These are phyloP conservation scores for Siniperca obscura DNA, from an alignment of 2,797 vertebrate genomes.

Conservation along the genomic window DNA sequence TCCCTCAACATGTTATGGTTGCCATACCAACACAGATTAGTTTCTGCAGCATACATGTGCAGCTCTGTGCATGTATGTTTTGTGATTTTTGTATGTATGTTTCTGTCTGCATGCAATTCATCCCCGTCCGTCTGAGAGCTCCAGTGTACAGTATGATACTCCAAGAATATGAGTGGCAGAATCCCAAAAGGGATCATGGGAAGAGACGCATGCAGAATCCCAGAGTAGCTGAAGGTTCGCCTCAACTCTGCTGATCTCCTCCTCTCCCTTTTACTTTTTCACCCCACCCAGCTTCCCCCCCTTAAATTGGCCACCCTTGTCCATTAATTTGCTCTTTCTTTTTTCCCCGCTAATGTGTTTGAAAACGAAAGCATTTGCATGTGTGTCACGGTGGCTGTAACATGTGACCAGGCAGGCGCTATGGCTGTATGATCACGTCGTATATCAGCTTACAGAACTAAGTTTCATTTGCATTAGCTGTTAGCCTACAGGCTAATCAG, in stretches of 20 bases:
- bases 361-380: conserved; percentile 46
- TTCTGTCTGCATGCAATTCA: conserved; percentile 31
- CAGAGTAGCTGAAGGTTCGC: conserved; percentile 55
- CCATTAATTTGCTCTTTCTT: conserved; percentile 43
- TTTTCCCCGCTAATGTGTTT: conserved; percentile 33
- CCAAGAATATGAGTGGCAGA: conserved; percentile 65
- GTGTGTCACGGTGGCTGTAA: conserved; percentile 39
- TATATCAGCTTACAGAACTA: conserved; percentile 29
- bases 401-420: conserved; percentile 31
- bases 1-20: conserved; percentile 62
- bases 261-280: conserved; percentile 46
- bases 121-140: conserved; percentile 51
- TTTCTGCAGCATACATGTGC: conserved; percentile 49
- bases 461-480: conserved; percentile 38
- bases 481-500: conserved; percentile 50
- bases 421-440: not conserved
- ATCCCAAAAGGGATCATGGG: conserved; percentile 72
- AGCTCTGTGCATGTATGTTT: conserved; percentile 36
- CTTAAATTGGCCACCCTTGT: conserved; percentile 59
- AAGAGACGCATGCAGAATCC: conserved; percentile 64
- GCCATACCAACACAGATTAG: conserved; percentile 72
- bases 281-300: conserved; percentile 27
- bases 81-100: conserved; percentile 18
- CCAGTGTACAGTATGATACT: conserved; percentile 62
- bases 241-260: conserved; percentile 50